Base-by-base conservation (phyloP, 2,888 invertebrate species). In the Melipona bicolor region DNA sequence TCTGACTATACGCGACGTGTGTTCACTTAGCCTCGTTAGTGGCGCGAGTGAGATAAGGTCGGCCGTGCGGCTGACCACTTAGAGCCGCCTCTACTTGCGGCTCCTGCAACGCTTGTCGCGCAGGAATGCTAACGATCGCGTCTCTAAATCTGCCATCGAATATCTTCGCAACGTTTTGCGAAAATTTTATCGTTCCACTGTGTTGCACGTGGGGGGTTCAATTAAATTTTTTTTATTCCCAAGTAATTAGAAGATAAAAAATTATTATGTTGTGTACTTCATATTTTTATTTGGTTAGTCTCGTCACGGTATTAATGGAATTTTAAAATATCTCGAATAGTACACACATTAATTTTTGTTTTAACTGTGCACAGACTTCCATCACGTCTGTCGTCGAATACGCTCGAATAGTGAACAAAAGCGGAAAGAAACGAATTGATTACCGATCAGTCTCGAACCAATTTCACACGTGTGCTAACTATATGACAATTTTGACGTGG, bases 11-110 rank as follows among this genome's bases (percentile, higher is more conserved):
- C 79, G 50, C 54, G 17, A 43, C 36, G 64, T 64, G 49, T 79
- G 71, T 82, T 83, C 83, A 81, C 88, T 86, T 76, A 81, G 75
- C 61, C 71, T 75, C 69, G 86, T 81, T 81, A 89, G 89, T 88
- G 74, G 87, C 68, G 52, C 70, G 15, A 70, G 43, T 80, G 54
- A 76, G 88, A 88, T 88, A 90, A 79, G 77, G 81, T 76, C 83
- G 50, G 88, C 70, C 87, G 52, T 56, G 65, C 24, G 88, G 79
- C 88, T 79, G 90, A 88, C 87, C 87, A 85, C 79, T 87, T 75
- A 72, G 85, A 70, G 80, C 49, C 70, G 49, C 13, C 62, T 65
- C 88, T 73, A 89, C 88, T 90, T 64, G 56, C 52, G 54, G 64
- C 56, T 74, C 21, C 70, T 75, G 67, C 72, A 62, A 52, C 36